Evolutionary conservation across 2,888 invertebrate species (phyloP), one percentile per base, ranked within the genome.

Genomic region (Melipona beecheii): DNA sequence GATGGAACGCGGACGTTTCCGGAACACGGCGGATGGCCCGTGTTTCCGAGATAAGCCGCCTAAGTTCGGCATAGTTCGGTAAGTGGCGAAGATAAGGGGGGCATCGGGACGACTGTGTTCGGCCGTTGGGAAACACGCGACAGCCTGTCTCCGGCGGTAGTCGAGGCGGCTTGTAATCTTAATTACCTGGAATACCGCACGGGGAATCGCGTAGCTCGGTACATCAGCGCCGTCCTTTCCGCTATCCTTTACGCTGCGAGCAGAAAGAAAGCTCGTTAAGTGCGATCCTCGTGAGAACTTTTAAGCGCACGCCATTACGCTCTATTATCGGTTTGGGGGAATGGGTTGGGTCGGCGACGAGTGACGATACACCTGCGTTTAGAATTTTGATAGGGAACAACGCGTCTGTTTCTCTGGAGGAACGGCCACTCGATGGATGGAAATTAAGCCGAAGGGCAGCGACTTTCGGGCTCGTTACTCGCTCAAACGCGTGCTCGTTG

Each of bases 11-110:
- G 87, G 86, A 86, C 78, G 86, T 89, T 87, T 90, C 87, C 87
- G 89, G 84, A 87, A 89, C 83, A 77, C 54, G 19, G 86, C 64
- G 74, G 68, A 75, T 58, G 87, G 84, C 56, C 83, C 86, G 76
- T 86, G 89, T 89, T 82, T 65, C 43, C 70, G 78, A 90, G 91
- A 91, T 90, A 91, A 91, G 79, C 2, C 60, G 74, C 62, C 87
- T 80, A 89, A 86, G 80, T 87, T 87, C 82, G 89, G 90, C 86
- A 90, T 87, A 86, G 91, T 84, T 90, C 66, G 87, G 86, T 90
- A 89, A 90, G 90, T 91, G 90, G 84, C 78, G 72, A 36, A 78
- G 91, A 90, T 91, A 90, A 91, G 78, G 15, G 43, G 43, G 54
- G 52, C 65, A 24, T 21, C 71, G 72, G 9, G 78, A 75, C 43